Percentiles rank a stretch among this genome's conserved stretches.
These are phyloP conservation scores for Scaptomyza cyrtandrae DNA, from an alignment of 2,888 invertebrate genomes.

Conservation along the genomic window DNA sequence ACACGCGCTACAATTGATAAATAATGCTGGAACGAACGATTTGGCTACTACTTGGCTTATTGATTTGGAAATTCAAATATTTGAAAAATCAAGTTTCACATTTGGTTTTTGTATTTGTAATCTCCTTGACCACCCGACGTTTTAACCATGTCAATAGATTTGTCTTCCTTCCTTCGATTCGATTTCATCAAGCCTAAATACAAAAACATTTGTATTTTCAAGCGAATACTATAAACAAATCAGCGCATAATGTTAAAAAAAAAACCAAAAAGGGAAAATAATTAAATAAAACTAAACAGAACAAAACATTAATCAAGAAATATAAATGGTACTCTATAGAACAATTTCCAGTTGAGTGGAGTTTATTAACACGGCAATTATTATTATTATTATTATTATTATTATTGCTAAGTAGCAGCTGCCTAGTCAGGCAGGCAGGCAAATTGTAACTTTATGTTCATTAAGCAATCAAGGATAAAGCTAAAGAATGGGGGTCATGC, in stretches of 20 bases:
- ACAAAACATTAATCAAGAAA: neutral
- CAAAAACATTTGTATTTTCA: neutral
- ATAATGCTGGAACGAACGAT: slow-evolving; percentile 16
- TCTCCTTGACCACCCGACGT: neutral
- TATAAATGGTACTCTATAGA: neutral
- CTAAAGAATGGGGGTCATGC: too few species aligned
- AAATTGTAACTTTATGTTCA: too few species aligned
- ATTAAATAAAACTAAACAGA: neutral
- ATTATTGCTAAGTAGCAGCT: too few species aligned
- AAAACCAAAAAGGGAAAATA: neutral
- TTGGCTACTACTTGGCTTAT: neutral
- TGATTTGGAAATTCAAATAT: neutral
- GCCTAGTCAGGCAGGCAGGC: too few species aligned
- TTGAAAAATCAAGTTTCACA: neutral
- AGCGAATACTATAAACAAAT: slow-evolving; percentile 15
- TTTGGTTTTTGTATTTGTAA: neutral
- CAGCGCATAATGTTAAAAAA: neutral
- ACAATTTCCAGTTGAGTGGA: too few species aligned
- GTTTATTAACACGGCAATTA: too few species aligned
- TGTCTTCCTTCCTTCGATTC: neutral
- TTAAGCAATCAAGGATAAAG: too few species aligned
- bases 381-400: too few species aligned
- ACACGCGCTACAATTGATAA: slow-evolving; percentile 56
- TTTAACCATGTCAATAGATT: neutral
- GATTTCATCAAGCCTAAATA: neutral